phyloP scores from a whole-genome alignment of 2,113 vertebrate species.

The Pelobates fuscus region DNA sequence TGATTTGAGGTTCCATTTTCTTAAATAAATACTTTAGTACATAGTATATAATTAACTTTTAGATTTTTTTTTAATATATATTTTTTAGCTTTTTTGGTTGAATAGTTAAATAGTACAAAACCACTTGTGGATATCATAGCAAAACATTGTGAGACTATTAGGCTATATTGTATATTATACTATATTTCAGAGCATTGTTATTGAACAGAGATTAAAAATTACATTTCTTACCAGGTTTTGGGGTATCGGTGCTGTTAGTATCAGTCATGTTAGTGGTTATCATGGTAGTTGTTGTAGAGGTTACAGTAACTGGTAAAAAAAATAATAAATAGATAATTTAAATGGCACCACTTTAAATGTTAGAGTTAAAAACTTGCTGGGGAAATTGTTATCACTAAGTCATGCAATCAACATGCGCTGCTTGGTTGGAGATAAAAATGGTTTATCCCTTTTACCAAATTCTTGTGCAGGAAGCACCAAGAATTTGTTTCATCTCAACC shows the following conservation, averaged over 20 bases:
- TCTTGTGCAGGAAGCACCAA: no score
- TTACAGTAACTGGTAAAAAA: conserved; percentile 81
- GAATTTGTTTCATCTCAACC: no score
- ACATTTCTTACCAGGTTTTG: conserved; percentile 81
- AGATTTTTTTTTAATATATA: no score
- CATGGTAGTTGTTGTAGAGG: conserved; percentile 80
- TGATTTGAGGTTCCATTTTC: no score
- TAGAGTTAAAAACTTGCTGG: conserved; percentile 61
- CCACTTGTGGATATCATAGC: no score
- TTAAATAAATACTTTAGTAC: no score
- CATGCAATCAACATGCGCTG: background rate
- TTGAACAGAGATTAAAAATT: conserved; percentile 61
- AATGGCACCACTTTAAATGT: conserved; percentile 72
- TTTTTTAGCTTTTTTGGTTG: no score
- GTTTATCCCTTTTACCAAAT: background rate
- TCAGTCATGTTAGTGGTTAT: conserved; percentile 90
- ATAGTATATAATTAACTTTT: no score
- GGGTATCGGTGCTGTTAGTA: conserved; percentile 85
- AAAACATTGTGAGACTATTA: no score
- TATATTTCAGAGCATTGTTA: background rate
- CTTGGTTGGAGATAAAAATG: background rate
- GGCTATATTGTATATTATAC: background rate
- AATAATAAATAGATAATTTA: conserved; percentile 75
- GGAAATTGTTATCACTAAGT: conserved; percentile 51
- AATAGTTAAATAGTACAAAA: no score